Evolutionary conservation across 2,113 vertebrate genomes (phyloP), one percentile per base, ranked within the genome.

Genomic region (Coturnix japonica): DNA sequence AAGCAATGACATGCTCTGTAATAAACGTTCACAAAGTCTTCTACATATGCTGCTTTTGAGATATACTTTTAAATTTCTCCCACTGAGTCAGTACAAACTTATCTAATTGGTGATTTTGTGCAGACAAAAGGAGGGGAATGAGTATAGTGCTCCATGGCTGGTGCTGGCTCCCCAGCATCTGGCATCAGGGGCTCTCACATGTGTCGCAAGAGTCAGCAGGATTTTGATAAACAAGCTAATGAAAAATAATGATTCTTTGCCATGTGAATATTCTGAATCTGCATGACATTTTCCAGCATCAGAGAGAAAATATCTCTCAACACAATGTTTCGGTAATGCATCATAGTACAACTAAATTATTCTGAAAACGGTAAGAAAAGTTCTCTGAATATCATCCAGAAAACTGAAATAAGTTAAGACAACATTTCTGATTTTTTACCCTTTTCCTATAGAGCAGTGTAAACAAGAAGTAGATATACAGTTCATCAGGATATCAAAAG

Each of bases 161-260:
- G 25, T 31, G 51, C 10, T n/a, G 9, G 4, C 8, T 61, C 7
- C 1, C 37, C 31, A 21, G 54, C 30, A 31, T 7, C 1, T 1
- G 30, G 23, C 16, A 22, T 4, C 3, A 12, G 3, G 3, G 43
- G 51, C 12, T 43, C 59, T 61, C 54, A 57, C 12, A 67, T 35
- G 2, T 20, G 17, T 31, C 28, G 47, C 35, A 67, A 14, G 60
- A 80, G 17, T 44, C 13, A 49, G 66, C 44, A 7, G 12, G 6
- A 31, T 63, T 89, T 74, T 63, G 44, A 31, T 37, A 76, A 46
- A 47, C 70, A 67, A 22, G 18, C n/a, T 47, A 37, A 43, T 8
- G n/a, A 37, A 74, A 78, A 84, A 19, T 33, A 61, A 37, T 12
- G 3, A 8, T 35, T 78, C 19, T 39, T 81, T 83, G 21, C 18